A percentile compares a stretch with the other conserved stretches of the same genome.
Conservation (phyloP, 1,140 invertebrate genomes). For the Thaumetopoea pityocampa region DNA sequence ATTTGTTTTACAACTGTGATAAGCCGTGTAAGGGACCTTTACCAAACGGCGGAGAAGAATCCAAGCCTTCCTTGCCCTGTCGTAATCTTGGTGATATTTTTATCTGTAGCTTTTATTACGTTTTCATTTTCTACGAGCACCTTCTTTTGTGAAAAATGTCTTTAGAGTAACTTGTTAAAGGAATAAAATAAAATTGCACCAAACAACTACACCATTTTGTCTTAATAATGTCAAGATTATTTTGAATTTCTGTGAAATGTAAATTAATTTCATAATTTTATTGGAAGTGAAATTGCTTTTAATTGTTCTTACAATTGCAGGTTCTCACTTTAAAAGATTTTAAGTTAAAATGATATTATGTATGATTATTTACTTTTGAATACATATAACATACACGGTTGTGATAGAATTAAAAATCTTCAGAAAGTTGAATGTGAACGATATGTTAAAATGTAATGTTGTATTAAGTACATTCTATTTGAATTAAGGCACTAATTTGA, state of each 20-base stretch:
- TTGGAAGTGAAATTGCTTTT: too few species aligned
- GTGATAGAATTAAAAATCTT: too few species aligned
- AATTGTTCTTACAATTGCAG: too few species aligned
- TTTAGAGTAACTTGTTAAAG: conserved; percentile 20
- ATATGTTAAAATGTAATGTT: too few species aligned
- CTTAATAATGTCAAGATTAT: conserved; percentile 8
- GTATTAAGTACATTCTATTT: too few species aligned
- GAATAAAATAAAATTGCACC: conserved; percentile 24
- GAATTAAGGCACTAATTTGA: too few species aligned
- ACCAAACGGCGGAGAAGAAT: conserved; percentile 30
- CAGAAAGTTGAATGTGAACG: too few species aligned
- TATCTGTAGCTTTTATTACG: conserved; percentile 42
- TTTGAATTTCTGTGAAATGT: conserved; percentile 2
- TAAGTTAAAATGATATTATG: too few species aligned
- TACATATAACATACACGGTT: too few species aligned
- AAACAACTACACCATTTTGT: conserved; percentile 18
- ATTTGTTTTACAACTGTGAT: conserved; percentile 22
- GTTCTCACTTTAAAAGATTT: too few species aligned
- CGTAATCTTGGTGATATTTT: conserved; percentile 48
- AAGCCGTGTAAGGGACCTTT: conserved; percentile 25
- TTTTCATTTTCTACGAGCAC: conserved; percentile 36
- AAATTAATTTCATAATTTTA: too few species aligned
- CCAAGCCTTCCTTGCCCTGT: conserved; percentile 24
- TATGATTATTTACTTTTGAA: too few species aligned
- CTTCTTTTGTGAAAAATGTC: conserved; percentile 10